Conservation (phyloP, 2,888 invertebrate genomes). For the Athrips mouffetella region DNA sequence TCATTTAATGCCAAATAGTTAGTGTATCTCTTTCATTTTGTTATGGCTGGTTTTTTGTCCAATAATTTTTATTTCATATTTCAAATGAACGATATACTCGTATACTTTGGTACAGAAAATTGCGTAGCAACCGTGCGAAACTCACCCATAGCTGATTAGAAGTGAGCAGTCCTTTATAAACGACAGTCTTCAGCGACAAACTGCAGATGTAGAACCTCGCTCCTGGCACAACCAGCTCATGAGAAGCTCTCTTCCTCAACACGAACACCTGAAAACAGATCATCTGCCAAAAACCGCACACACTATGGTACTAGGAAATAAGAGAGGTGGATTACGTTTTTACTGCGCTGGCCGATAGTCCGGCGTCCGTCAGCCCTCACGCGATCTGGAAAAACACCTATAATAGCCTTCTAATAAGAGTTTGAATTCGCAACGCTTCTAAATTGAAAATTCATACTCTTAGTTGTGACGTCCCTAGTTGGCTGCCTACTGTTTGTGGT, state of each 20-base stretch:
- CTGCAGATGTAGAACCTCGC: slow-evolving; percentile 98
- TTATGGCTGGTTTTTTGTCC: too few species aligned
- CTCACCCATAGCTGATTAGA: slow-evolving; percentile 93
- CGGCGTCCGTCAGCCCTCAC: slow-evolving; percentile 38
- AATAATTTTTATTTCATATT: too few species aligned
- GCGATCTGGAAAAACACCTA: slow-evolving; percentile 65
- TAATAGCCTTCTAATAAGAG: slow-evolving; percentile 53
- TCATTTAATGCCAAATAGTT: too few species aligned
- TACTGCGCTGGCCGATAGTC: slow-evolving; percentile 46
- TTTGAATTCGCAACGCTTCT: slow-evolving; percentile 52
- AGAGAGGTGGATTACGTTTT: slow-evolving; percentile 54
- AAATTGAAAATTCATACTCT: slow-evolving; percentile 62
- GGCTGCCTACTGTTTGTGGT: slow-evolving; percentile 21
- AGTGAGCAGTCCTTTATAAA: slow-evolving; percentile 98
- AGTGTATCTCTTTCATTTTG: too few species aligned
- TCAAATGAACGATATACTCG: too few species aligned
- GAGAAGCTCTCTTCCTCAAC: slow-evolving; percentile 94
- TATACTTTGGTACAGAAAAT: too few species aligned
- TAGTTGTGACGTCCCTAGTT: slow-evolving; percentile 11
- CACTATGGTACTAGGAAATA: neutral
- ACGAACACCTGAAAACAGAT: slow-evolving; percentile 86
- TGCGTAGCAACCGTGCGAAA: too few species aligned
- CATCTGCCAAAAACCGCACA: slow-evolving; percentile 12
- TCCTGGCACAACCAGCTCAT: slow-evolving; percentile 90
- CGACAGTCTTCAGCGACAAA: slow-evolving; percentile 91